phyloP scores from a whole-genome alignment of 2,888 invertebrate species.

The Leptinotarsa rubiginosa region DNA sequence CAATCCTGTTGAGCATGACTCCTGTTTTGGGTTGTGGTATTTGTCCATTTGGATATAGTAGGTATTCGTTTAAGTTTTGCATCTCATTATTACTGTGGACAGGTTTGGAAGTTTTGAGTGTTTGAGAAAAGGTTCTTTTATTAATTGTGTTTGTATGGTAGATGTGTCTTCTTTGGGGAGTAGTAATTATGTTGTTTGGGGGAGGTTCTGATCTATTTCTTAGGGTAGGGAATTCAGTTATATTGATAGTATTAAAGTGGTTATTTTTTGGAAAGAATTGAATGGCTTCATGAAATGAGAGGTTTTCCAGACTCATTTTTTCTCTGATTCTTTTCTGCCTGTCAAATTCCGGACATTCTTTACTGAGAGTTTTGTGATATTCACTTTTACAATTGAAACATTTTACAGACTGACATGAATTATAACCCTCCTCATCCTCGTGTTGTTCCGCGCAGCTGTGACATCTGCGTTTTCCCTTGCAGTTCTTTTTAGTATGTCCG shows the following conservation, averaged over 20 bases:
- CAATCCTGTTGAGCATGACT: too few relatives aligned
- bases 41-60: neutral
- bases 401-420: neutral
- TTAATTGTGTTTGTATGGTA: neutral
- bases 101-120: neutral
- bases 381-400: neutral
- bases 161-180: neutral
- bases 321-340: conserved; percentile 26
- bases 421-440: neutral
- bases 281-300: conserved; percentile 23
- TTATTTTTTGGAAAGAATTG: conserved; percentile 16
- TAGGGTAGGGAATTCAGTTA: neutral
- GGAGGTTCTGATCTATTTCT: neutral
- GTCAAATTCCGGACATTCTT: conserved; percentile 4
- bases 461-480: conserved; percentile 21
- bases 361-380: neutral
- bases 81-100: neutral
- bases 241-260: neutral
- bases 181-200: neutral
- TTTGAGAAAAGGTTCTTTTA: neutral
- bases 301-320: conserved; percentile 23
- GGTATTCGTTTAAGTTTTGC: neutral
- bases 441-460: neutral
- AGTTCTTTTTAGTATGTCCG: conserved; percentile 28
- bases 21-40: neutral